Evolutionary conservation across 2,797 vertebrate genomes (phyloP), one percentile per base, ranked within the genome.

Genomic region (Cuculus canorus): DNA sequence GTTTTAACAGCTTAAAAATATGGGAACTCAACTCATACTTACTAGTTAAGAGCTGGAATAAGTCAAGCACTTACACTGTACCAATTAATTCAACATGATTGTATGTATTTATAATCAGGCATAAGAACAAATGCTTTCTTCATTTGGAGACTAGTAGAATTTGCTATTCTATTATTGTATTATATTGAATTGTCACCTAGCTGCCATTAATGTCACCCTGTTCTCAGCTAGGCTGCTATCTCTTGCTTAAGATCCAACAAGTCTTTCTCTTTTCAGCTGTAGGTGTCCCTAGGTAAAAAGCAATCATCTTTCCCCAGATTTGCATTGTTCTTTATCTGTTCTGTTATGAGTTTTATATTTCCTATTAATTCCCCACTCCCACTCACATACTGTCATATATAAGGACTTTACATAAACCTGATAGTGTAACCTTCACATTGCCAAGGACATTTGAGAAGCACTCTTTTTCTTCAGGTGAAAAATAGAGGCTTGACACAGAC

Each of bases 1-100:
- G 43, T 59, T 85, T 22, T 94, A 68, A 90, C 90, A 86, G 37
- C 27, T 82, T 78, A 61, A 95, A 95, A 90, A 80, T 70, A 65
- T 1, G 43, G 4, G 18, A 43, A 88, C 53, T 57, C 48, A 82
- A 57, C 17, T 37, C 37, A 33, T 65, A 75, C 24, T 43, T 93
- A 53, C 21, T 64, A 92, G 71, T 64, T 78, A 85, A 85, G 35
- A 87, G 54, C 23, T 75, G 78, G 81, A 47, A 77, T 84, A 94
- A 85, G 83, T 92, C 84, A 93, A 82, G 78, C 57, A 87, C 56
- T 82, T 61, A 81, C 33, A 83, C 8, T 77, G 60, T 32, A 77
- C 27, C 71, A 88, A 68, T 94, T 88, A 91, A 80, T 87, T 79
- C 61, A 43, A 17, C 61, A 64, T 71, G 68, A 90, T 75, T 82